Evolutionary conservation across 1,140 invertebrate species (phyloP), one percentile per base, ranked within the genome.

Genomic region (Brevipalpus yothersi): DNA sequence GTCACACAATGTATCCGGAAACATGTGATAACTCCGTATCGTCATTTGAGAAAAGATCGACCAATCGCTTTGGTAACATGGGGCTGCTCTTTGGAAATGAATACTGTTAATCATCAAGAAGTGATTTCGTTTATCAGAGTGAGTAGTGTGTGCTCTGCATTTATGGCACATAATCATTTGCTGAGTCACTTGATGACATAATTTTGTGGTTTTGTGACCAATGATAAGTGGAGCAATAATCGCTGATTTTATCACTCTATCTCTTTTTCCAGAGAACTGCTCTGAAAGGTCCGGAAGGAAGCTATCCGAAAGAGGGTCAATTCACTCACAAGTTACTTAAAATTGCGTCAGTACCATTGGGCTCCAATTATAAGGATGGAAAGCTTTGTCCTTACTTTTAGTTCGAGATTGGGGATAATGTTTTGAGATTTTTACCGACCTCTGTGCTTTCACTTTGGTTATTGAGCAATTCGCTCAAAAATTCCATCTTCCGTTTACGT

Each of bases 1-100:
- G 77, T 90, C 0, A 76, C 67, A 31, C 70, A 71, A 2, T 92
- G 87, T 70, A 67, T 89, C 0, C 78, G 82, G 62, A 76, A 83
- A 58, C 82, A 91, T 68, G 70, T 91, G 0, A 86, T 91, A 56
- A 82, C 83, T 5, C 81, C 86, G 0, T 82, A 80, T 59, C 79
- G 74, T 63, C 63, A 75, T 19, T 67, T 89, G 4, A 69, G 74
- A 42, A 65, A 70, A 42, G 73, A 80, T 31, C 73, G 79, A 77
- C 84, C 85, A 0, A 68, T 88, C 4, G 84, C 80, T 3, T 66
- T 89, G 63, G 69, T 86, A 3, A 74, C 82, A 1, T 88, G 85
- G 85, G 83, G 84, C 21, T 78, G 78, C 66, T 74, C 75, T 57
- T 67, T 86, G 15, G 74, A 77, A 60, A 84, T 88, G 81, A 80